phyloP scores from a whole-genome alignment of 2,113 vertebrate species.

The Glaucomys volans region DNA sequence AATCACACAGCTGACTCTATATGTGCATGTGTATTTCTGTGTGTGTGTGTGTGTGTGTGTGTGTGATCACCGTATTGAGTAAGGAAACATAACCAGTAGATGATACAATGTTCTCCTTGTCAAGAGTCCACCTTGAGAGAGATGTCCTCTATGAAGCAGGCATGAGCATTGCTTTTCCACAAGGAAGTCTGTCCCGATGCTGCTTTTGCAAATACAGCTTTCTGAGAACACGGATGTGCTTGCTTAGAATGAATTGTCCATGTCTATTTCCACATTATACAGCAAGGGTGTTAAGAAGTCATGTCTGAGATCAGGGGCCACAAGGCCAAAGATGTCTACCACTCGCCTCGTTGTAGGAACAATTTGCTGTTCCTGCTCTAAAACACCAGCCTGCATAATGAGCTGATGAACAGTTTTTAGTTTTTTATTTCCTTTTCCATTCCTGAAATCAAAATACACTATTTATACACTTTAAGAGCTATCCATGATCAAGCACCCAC shows the following conservation, averaged over 20 bases:
- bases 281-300: background rate
- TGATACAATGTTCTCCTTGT: background rate
- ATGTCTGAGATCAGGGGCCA: no score
- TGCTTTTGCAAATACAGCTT: background rate
- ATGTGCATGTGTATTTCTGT: no score
- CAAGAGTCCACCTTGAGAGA: background rate
- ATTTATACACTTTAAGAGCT: background rate
- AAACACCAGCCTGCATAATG: background rate
- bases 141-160: background rate
- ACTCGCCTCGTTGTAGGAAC: background rate
- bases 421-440: background rate
- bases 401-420: background rate
- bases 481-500: background rate
- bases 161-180: background rate
- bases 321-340: background rate
- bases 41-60: background rate
- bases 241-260: background rate
- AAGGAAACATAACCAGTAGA: no score
- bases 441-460: background rate
- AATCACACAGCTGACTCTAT: background rate
- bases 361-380: no score
- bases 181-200: background rate
- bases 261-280: background rate
- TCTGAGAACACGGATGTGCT: background rate
- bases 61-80: background rate